Evolutionary conservation across 2,113 vertebrate species (phyloP).

Genomic region (Channa argus): DNA sequence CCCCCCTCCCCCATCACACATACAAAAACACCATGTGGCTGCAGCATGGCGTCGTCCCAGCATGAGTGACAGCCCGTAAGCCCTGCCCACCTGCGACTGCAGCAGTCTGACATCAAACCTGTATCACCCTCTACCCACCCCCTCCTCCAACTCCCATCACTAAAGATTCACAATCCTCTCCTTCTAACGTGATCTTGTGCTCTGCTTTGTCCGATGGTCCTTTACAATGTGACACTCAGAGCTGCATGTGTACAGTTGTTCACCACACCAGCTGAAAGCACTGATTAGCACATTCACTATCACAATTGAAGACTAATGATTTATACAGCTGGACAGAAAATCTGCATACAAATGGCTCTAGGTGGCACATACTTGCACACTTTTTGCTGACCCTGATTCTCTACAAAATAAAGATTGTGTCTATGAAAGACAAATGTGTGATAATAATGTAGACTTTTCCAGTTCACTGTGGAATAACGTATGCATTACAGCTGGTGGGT

Average conservation of each 20-base stretch:
- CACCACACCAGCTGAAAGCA: slow-evolving; percentile 11
- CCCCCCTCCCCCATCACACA: slow-evolving; percentile 59
- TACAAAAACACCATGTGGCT: slow-evolving; percentile 39
- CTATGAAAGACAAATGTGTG: not conserved
- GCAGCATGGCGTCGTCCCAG: slow-evolving; percentile 66
- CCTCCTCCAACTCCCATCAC: slow-evolving; percentile 48
- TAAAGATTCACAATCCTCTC: slow-evolving; percentile 70
- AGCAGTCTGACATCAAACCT: slow-evolving; percentile 73
- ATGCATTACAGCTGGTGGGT: slow-evolving; percentile 36
- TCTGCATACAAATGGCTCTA: not conserved
- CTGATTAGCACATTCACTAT: slow-evolving; percentile 6
- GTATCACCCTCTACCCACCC: slow-evolving; percentile 20
- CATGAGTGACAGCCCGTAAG: slow-evolving; percentile 64
- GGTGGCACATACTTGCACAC: not conserved
- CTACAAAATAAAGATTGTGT: slow-evolving; percentile 18
- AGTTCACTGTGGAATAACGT: slow-evolving; percentile 1
- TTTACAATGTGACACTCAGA: slow-evolving; percentile 29
- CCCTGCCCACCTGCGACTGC: slow-evolving; percentile 75
- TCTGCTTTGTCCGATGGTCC: slow-evolving; percentile 34
- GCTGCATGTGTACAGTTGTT: not conserved
- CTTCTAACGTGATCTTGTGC: slow-evolving; percentile 59
- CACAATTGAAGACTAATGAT: not conserved
- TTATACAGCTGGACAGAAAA: slow-evolving; percentile 10
- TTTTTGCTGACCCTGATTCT: slow-evolving; percentile 29
- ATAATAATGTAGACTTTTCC: not conserved